Percentiles rank a stretch among this genome's conserved stretches.
Conservation (phyloP, 2,888 invertebrate species). For the Ochlodes sylvanus region DNA sequence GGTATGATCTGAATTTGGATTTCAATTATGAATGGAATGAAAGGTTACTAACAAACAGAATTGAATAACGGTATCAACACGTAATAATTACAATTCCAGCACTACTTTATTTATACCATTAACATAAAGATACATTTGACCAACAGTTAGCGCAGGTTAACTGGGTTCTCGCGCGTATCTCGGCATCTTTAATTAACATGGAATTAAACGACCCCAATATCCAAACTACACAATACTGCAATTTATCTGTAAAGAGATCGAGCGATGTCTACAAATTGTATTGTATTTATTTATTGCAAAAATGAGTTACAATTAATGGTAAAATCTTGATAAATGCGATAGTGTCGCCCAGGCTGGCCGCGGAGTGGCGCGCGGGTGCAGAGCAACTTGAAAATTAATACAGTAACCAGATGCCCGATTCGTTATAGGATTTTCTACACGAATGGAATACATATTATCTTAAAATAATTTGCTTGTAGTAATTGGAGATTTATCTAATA, state of each 20-base stretch:
- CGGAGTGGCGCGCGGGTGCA: slow-evolving; percentile 16
- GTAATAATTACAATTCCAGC: not conserved
- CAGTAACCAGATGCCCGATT: not conserved
- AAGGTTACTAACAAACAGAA: not conserved
- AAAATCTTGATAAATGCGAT: slow-evolving; percentile 54
- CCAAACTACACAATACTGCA: slow-evolving; percentile 65
- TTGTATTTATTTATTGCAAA: slow-evolving; percentile 69
- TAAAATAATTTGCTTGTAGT: no score
- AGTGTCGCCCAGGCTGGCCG: slow-evolving; percentile 41
- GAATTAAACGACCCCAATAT: slow-evolving; percentile 64
- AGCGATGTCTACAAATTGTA: slow-evolving; percentile 71
- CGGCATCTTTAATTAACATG: slow-evolving; percentile 73
- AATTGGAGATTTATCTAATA: no score
- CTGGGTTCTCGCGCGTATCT: slow-evolving; percentile 53
- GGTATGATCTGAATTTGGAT: not conserved
- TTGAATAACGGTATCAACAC: not conserved
- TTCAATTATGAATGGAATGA: slow-evolving; percentile 1
- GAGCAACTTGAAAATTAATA: not conserved
- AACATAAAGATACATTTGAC: slow-evolving; percentile 35
- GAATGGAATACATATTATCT: no score
- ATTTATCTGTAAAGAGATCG: slow-evolving; percentile 66
- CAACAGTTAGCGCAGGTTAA: slow-evolving; percentile 39
- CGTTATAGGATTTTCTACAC: not conserved
- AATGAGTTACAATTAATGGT: slow-evolving; percentile 67
- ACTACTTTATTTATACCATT: not conserved